Conservation (phyloP, 1,140 invertebrate genomes). For the Psilanteris sp. region DNA sequence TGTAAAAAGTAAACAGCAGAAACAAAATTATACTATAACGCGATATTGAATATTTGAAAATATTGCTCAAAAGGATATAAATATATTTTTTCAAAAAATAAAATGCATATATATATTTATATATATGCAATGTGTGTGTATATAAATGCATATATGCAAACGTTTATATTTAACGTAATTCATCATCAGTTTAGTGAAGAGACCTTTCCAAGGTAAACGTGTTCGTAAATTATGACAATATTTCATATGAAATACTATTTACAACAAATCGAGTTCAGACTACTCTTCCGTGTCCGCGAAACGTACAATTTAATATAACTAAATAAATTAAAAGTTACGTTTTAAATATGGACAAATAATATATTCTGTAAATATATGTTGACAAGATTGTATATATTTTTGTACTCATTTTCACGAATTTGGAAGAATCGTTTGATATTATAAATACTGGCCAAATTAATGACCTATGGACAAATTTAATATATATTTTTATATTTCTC, state of each 20-base stretch:
- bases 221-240: conserved; percentile 47
- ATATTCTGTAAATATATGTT: conserved; percentile 53
- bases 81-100: conserved; percentile 49
- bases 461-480: conserved; percentile 1
- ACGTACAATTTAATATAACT: conserved; percentile 36
- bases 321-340: conserved; percentile 14
- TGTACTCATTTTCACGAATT: conserved; percentile 20
- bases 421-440: conserved; percentile 4
- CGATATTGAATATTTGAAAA: conserved; percentile 48
- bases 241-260: conserved; percentile 6
- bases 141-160: no score
- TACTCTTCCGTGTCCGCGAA: conserved; percentile 7
- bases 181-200: conserved; percentile 32
- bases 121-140: no score
- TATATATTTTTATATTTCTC: conserved; percentile 39
- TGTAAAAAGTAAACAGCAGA: conserved; percentile 7
- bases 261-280: conserved; percentile 1
- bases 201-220: conserved; percentile 44
- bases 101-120: conserved; percentile 57
- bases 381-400: conserved; percentile 46
- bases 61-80: conserved; percentile 48
- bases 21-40: conserved; percentile 23
- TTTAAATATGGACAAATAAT: conserved; percentile 32
- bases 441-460: background rate
- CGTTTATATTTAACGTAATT: conserved; percentile 51